phyloP scores from a whole-genome alignment of 53 echinoderm and acorn worm species.

The Zoroaster sp. region DNA sequence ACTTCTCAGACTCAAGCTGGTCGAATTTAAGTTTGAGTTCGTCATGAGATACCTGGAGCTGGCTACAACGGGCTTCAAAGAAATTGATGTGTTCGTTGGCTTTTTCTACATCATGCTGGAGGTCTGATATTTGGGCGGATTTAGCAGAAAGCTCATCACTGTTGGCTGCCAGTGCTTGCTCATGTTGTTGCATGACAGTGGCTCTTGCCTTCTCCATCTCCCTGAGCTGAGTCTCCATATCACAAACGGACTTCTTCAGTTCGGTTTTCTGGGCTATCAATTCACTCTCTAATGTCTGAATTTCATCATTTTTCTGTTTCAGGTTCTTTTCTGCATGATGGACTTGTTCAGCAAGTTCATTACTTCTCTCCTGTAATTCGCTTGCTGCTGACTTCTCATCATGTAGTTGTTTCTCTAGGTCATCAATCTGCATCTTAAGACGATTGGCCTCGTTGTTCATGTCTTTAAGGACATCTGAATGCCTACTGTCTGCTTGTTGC shows the following conservation, averaged over 20 bases:
- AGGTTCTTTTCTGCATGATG: constrained; percentile 32
- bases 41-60: constrained; percentile 17
- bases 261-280: constrained; percentile 33
- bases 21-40: constrained; percentile 61
- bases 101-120: constrained; percentile 41
- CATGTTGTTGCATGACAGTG: constrained; percentile 31
- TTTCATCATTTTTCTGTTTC: constrained; percentile 30
- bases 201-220: constrained; percentile 35
- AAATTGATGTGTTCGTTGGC: constrained; percentile 34
- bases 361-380: background rate
- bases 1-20: constrained; percentile 49
- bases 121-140: background rate
- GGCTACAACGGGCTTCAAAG: constrained; percentile 24
- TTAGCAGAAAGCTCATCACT: constrained; percentile 30
- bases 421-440: constrained; percentile 34
- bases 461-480: constrained; percentile 51
- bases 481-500: background rate
- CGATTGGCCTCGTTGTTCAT: constrained; percentile 58
- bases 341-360: constrained; percentile 22
- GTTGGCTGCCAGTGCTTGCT: constrained; percentile 44
- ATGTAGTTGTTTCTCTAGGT: constrained; percentile 47
- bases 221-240: constrained; percentile 34
- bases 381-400: constrained; percentile 5
- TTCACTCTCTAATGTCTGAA: constrained; percentile 52
- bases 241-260: constrained; percentile 36